Evolutionary conservation across 2,113 vertebrate genomes (phyloP).

Genomic region (Romanogobio albipinnatus): DNA sequence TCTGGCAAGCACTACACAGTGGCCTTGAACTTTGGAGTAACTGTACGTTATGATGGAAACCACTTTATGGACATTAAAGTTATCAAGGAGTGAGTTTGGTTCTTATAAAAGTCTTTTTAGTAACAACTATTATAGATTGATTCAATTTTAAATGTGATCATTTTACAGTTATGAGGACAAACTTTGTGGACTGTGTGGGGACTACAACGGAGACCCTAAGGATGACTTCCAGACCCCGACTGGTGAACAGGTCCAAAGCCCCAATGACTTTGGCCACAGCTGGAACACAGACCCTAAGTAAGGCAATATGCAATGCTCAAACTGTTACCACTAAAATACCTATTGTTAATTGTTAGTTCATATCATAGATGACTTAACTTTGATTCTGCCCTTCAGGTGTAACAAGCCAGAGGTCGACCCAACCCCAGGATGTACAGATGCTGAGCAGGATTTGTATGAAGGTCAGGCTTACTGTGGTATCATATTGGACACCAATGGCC

Average conservation of each 20-base stretch:
- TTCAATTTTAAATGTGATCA: not conserved
- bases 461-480: conserved; percentile 73
- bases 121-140: not conserved
- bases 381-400: conserved; percentile 65
- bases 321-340: not conserved
- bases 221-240: conserved; percentile 77
- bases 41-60: conserved; percentile 77
- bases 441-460: conserved; percentile 70
- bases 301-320: conserved; percentile 49
- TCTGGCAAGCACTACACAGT: conserved; percentile 59
- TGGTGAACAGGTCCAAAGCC: conserved; percentile 63
- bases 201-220: conserved; percentile 71
- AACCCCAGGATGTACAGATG: conserved; percentile 67
- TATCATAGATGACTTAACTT: not conserved
- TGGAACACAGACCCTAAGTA: conserved; percentile 75
- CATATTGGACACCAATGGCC: conserved; percentile 67
- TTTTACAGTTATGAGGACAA: conserved; percentile 67
- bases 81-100: conserved; percentile 73
- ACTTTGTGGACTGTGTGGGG: conserved; percentile 78
- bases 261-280: conserved; percentile 77
- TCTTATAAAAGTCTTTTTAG: not conserved
- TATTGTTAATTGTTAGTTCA: not conserved
- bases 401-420: conserved; percentile 68
- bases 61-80: conserved; percentile 77
- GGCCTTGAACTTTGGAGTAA: conserved; percentile 70